Conservation (phyloP, 2,113 vertebrate species). For the Rhinopithecus roxellana region DNA sequence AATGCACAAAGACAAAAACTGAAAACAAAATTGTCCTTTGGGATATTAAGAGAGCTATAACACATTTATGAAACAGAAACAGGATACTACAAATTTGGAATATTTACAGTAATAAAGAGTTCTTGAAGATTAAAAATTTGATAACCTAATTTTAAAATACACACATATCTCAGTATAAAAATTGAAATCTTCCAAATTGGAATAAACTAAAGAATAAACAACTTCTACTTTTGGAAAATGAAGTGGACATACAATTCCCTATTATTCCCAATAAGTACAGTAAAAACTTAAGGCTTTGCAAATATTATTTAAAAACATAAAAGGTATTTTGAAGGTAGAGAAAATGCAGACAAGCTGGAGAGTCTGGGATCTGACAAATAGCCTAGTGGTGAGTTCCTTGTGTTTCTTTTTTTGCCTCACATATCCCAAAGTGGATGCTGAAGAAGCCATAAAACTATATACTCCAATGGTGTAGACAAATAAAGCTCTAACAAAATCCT, state of each 20-base stretch:
- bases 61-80: background rate
- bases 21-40: background rate
- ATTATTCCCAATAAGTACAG: background rate
- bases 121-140: background rate
- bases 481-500: background rate
- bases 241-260: background rate
- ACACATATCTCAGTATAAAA: background rate
- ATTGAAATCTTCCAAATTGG: background rate
- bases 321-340: background rate
- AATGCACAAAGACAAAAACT: background rate
- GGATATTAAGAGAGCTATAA: background rate
- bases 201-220: background rate
- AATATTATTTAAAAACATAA: background rate
- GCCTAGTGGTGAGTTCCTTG: background rate
- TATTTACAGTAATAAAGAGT: background rate
- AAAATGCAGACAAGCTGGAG: background rate
- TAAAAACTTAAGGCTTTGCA: background rate
- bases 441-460: background rate
- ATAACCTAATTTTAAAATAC: background rate
- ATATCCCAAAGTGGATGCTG: background rate
- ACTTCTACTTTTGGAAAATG: background rate
- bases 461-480: background rate
- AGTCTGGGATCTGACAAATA: background rate
- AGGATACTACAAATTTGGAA: background rate
- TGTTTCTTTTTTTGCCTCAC: background rate